These are phyloP conservation scores for Ecliptopera silaceata DNA, from an alignment of 2,888 invertebrate genomes.

Conservation along the genomic window DNA sequence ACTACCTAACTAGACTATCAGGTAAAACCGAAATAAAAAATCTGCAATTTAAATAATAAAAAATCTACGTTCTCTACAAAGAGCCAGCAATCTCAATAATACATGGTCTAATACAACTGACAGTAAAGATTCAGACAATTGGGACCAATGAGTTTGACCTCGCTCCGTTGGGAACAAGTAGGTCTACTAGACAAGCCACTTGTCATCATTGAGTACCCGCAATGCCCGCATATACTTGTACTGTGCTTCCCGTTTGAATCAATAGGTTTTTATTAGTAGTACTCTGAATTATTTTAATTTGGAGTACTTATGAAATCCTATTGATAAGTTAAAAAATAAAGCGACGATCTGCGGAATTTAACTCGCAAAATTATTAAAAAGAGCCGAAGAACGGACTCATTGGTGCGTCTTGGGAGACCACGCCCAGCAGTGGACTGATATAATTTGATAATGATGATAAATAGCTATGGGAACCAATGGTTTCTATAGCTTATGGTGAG, in stretches of 20 bases:
- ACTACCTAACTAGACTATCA: no score
- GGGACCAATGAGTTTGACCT: slow-evolving; percentile 73
- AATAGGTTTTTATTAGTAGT: slow-evolving; percentile 8
- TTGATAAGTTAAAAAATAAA: no score
- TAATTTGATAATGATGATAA: no score
- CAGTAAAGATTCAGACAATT: slow-evolving; percentile 53
- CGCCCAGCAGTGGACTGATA: no score
- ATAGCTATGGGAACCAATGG: no score
- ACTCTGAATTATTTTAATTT: not conserved
- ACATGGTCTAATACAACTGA: slow-evolving; percentile 18
- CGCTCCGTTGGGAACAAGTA: slow-evolving; percentile 40
- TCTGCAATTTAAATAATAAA: not conserved
- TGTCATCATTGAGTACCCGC: slow-evolving; percentile 22
- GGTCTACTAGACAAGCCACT: slow-evolving; percentile 21
- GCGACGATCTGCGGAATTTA: no score
- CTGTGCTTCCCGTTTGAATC: slow-evolving; percentile 24
- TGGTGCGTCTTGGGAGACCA: no score
- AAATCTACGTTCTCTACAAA: slow-evolving; percentile 7
- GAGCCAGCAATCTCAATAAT: slow-evolving; percentile 19
- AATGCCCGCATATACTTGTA: slow-evolving; percentile 27
- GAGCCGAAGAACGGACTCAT: no score
- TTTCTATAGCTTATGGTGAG: no score
- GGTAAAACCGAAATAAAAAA: no score
- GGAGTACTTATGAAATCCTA: no score
- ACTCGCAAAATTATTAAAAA: no score